A percentile compares a stretch with the other conserved stretches of the same genome.
Conservation (phyloP, 1,140 invertebrate genomes). For the Drosophila funebris region DNA sequence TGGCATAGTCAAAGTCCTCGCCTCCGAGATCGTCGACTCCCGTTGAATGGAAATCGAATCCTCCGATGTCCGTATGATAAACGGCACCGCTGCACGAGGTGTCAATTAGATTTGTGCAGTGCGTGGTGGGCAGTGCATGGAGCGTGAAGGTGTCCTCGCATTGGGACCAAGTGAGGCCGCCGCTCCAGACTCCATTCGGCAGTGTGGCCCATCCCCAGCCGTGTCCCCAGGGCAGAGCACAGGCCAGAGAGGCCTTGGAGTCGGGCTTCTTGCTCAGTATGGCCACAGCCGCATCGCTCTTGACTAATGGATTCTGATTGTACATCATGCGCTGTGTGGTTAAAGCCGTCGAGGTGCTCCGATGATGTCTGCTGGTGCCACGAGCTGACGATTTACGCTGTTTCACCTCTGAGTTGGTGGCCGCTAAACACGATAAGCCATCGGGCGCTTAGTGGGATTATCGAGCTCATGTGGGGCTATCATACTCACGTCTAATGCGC, state of each 20-base stretch:
- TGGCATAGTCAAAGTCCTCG: constrained; percentile 87
- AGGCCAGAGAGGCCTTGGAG: constrained; percentile 80
- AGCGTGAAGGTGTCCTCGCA: constrained; percentile 86
- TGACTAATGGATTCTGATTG: constrained; percentile 75
- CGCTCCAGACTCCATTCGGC: constrained; percentile 87
- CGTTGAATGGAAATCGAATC: constrained; percentile 85
- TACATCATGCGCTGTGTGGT: constrained; percentile 61
- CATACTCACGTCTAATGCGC: constrained; percentile 86
- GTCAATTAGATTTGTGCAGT: constrained; percentile 86
- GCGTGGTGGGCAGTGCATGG: constrained; percentile 86
- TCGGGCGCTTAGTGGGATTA: too few relatives aligned
- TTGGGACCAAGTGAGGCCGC: constrained; percentile 87
- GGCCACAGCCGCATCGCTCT: constrained; percentile 81
- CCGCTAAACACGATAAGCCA: constrained; percentile 63
- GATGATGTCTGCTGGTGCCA: constrained; percentile 49
- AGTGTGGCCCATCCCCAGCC: constrained; percentile 87
- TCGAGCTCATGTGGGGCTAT: too few relatives aligned
- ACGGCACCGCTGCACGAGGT: constrained; percentile 85
- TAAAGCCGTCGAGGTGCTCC: constrained; percentile 42
- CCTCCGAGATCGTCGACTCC: constrained; percentile 84
- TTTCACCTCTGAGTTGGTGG: constrained; percentile 85
- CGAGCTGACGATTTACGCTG: constrained; percentile 66
- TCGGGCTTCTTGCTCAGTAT: constrained; percentile 82
- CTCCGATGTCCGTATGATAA: constrained; percentile 86
- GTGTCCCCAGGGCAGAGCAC: constrained; percentile 84